Percentiles rank a stretch among this genome's conserved stretches.
phyloP scores from a whole-genome alignment of 92 coral and sea anemone species.

The Parazoanthus darwini region DNA sequence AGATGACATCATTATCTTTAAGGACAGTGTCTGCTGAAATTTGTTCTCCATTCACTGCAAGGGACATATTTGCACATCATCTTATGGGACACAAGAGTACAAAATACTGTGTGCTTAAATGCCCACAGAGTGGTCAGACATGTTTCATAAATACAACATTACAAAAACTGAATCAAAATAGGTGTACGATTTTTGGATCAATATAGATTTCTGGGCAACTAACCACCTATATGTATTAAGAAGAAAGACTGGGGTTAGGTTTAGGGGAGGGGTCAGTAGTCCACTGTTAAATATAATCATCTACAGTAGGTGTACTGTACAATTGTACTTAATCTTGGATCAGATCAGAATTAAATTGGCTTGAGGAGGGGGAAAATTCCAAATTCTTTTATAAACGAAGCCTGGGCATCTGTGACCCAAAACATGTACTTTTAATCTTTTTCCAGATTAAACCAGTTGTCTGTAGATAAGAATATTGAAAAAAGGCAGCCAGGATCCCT shows the following conservation, averaged over 20 bases:
- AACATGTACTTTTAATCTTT: background rate
- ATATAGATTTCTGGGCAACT: too few relatives aligned
- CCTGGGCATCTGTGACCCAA: too few relatives aligned
- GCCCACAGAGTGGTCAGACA: background rate
- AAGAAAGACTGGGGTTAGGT: too few relatives aligned
- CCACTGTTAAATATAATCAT: too few relatives aligned
- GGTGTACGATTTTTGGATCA: background rate
- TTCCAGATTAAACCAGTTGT: background rate
- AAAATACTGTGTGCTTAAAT: too few relatives aligned
- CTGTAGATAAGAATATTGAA: background rate
- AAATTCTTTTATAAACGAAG: too few relatives aligned
- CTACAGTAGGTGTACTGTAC: too few relatives aligned
- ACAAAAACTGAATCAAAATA: background rate
- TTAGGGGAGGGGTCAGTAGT: too few relatives aligned
- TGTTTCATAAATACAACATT: background rate
- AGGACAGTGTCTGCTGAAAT: constrained; percentile 59
- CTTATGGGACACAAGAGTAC: background rate
- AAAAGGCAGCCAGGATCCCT: background rate
- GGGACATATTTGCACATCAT: background rate
- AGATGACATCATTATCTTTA: constrained; percentile 87
- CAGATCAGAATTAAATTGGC: too few relatives aligned
- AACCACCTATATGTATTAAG: too few relatives aligned
- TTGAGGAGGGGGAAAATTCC: too few relatives aligned
- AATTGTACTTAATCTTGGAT: too few relatives aligned
- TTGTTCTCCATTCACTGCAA: constrained; percentile 73